Conservation (phyloP, 2,797 vertebrate species). For the Chanos chanos region DNA sequence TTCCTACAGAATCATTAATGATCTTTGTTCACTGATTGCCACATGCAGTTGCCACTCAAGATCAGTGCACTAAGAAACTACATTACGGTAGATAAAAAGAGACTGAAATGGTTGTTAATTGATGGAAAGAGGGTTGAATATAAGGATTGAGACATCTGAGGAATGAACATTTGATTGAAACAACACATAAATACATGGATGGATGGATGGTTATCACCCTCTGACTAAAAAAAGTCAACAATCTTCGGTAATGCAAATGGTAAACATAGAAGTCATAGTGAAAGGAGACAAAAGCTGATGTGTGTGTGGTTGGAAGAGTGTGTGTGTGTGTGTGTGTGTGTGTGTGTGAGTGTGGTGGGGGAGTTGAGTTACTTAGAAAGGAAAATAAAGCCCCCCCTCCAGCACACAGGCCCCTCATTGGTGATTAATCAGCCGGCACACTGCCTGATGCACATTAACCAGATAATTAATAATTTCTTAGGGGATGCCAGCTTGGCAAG, state of each 20-base stretch:
- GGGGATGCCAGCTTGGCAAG: slow-evolving; percentile 84
- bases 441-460: slow-evolving; percentile 96
- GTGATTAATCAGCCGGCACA: slow-evolving; percentile 95
- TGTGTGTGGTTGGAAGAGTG: slow-evolving; percentile 16
- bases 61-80: too few species aligned
- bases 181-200: too few species aligned
- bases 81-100: too few species aligned
- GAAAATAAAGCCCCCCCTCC: slow-evolving; percentile 54
- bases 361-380: slow-evolving; percentile 44
- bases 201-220: too few species aligned
- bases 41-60: too few species aligned
- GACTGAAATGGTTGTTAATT: too few species aligned
- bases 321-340: slow-evolving; percentile 28
- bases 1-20: not conserved
- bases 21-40: not conserved
- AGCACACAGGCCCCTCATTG: slow-evolving; percentile 79
- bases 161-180: too few species aligned
- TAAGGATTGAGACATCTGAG: too few species aligned
- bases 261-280: too few species aligned
- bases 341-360: slow-evolving; percentile 23
- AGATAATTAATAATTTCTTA: slow-evolving; percentile 99
- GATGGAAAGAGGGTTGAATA: too few species aligned
- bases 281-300: slow-evolving; percentile 39
- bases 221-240: too few species aligned
- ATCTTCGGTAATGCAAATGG: not conserved